phyloP scores from a whole-genome alignment of 2,113 vertebrate genomes.

The Eclectus roratus region DNA sequence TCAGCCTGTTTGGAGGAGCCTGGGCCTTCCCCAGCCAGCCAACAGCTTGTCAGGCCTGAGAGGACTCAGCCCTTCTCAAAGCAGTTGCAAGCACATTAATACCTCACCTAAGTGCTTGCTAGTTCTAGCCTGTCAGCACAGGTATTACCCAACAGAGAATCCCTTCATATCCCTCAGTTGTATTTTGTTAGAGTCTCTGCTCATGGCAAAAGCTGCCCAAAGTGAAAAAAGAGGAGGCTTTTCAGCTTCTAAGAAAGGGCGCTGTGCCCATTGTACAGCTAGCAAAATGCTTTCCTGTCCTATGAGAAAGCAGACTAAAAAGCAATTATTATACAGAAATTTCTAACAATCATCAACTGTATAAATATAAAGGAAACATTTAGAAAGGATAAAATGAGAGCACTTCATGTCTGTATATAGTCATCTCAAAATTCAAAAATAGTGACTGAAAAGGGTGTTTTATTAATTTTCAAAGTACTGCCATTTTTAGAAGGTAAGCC shows the following conservation, averaged over 20 bases:
- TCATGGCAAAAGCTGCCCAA: background rate
- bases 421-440: background rate
- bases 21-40: background rate
- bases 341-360: background rate
- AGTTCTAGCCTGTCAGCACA: background rate
- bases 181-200: background rate
- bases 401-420: background rate
- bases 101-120: background rate
- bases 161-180: accelerated
- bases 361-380: background rate
- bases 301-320: background rate
- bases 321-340: background rate
- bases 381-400: background rate
- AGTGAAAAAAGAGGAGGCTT: background rate
- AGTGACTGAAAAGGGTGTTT: background rate
- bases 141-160: background rate
- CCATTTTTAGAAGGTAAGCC: background rate
- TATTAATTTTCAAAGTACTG: background rate
- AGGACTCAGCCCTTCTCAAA: background rate
- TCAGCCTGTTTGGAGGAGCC: accelerated
- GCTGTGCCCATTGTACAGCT: background rate
- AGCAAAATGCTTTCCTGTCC: background rate
- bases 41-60: background rate
- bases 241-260: background rate
- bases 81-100: background rate